Conservation (phyloP, 2,113 vertebrate genomes). For the Gracilinanus agilis region DNA sequence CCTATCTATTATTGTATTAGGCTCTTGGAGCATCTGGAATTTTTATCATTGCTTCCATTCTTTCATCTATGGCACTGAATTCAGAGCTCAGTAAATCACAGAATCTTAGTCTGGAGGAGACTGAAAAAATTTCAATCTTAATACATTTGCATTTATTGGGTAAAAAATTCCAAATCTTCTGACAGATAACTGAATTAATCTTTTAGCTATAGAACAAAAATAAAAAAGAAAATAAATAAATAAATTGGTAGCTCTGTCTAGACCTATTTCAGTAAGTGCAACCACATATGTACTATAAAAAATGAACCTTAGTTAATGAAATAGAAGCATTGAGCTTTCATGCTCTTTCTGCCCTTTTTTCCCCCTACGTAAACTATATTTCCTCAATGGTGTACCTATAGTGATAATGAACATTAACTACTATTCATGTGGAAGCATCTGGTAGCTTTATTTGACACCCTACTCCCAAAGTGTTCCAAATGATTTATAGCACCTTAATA, state of each 20-base stretch:
- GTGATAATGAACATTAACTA: background rate
- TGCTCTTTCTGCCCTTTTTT: background rate
- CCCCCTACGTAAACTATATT: background rate
- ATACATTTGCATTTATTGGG: background rate
- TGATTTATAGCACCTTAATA: background rate
- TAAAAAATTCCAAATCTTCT: background rate
- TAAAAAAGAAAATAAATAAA: background rate
- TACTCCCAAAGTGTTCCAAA: background rate
- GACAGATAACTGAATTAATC: background rate
- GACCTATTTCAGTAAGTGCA: background rate
- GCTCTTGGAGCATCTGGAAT: background rate
- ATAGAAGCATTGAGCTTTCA: background rate
- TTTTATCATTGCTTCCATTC: background rate
- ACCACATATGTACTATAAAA: background rate
- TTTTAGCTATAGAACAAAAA: background rate
- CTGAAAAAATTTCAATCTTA: background rate
- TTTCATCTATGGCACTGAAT: background rate
- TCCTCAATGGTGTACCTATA: background rate
- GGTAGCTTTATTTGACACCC: background rate
- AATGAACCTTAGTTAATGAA: background rate
- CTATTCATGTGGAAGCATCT: background rate
- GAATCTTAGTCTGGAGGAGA: background rate
- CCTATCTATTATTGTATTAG: background rate
- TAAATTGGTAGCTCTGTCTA: background rate
- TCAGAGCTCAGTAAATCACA: background rate